Base-by-base conservation (phyloP, 2,113 vertebrate genomes). In the Phylloscopus whistleri region DNA sequence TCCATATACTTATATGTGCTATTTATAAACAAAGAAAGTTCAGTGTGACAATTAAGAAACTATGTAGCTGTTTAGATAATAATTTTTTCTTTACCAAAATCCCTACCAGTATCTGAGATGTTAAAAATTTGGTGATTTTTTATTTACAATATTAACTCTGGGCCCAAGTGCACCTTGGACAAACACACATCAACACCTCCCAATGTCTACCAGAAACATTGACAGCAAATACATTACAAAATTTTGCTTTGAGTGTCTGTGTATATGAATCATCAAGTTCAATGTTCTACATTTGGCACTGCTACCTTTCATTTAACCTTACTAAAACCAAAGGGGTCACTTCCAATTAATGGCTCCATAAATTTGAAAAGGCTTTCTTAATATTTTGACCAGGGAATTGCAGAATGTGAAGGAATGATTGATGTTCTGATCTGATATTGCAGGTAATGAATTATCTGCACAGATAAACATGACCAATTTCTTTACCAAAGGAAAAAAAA, bases 351-450 rank as follows among this genome's bases (percentile, higher is more conserved):
- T 73, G 27, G 44, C 8, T 64, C 39, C 26, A 55, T 60, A 90
- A 68, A 90, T 85, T 83, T 85, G n/a, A 22, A 62, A 43, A 76
- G 17, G 8, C 37, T 64, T 92, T 86, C 49, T 76, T 83, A 85
- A 27, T 77, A 51, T 8, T 77, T 11, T 43, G 28, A 39, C 28
- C 10, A 79, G 23, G 20, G 33, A 92, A 77, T 19, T 77, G 20
- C 37, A 94, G 58, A 75, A 41, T 41, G 11, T 70, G 30, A 72
- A 74, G 22, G 18, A 78, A 9, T 89, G 83, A 92, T 77, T 90
- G 72, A 83, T 93, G 75, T 41, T 41, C 20, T 76, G 20, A 46
- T 77, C n/a, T 80, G 46, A 69, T 80, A 53, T 12, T 74, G 30
- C 37, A 27, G 31, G 35, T 88, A 87, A 92, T 85, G 31, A 94